Percentiles rank a stretch among this genome's conserved stretches.
phyloP scores from a whole-genome alignment of 2,888 invertebrate genomes.

The Sminthurinus aureus region DNA sequence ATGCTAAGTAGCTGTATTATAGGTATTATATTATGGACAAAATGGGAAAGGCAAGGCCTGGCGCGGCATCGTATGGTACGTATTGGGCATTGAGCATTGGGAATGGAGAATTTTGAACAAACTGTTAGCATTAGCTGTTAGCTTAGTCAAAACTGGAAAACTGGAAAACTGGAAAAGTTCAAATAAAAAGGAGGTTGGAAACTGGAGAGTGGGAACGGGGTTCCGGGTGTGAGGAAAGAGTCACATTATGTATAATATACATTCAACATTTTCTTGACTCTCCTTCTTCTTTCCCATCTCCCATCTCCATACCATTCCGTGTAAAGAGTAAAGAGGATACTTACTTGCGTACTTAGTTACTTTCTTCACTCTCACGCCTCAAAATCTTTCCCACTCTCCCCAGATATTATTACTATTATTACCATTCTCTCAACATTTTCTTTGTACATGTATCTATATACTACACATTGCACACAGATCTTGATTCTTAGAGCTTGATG shows the following conservation, averaged over 20 bases:
- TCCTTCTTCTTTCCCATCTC: not conserved
- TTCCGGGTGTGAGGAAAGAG: slow-evolving; percentile 8
- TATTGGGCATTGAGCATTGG: not conserved
- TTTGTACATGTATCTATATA: not conserved
- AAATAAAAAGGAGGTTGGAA: too few relatives aligned
- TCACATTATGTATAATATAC: not conserved
- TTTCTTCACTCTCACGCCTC: slow-evolving; percentile 15
- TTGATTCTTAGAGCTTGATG: not conserved
- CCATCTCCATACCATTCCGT: not conserved
- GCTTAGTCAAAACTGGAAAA: not conserved
- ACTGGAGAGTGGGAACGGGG: too few relatives aligned
- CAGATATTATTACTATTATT: not conserved
- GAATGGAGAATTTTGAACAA: not conserved
- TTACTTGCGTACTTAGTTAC: not conserved
- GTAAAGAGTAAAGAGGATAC: not conserved
- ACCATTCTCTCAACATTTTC: slow-evolving; percentile 1
- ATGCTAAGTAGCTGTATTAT: slow-evolving; percentile 22
- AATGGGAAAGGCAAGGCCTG: too few relatives aligned
- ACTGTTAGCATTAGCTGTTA: not conserved
- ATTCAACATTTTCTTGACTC: too few relatives aligned
- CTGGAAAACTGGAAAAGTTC: too few relatives aligned
- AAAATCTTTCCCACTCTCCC: not conserved
- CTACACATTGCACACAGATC: not conserved
- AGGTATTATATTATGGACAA: not conserved
- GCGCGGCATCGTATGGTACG: not conserved